Evolutionary conservation across 2,888 invertebrate genomes (phyloP).

Genomic region (Lasioglossum morio): DNA sequence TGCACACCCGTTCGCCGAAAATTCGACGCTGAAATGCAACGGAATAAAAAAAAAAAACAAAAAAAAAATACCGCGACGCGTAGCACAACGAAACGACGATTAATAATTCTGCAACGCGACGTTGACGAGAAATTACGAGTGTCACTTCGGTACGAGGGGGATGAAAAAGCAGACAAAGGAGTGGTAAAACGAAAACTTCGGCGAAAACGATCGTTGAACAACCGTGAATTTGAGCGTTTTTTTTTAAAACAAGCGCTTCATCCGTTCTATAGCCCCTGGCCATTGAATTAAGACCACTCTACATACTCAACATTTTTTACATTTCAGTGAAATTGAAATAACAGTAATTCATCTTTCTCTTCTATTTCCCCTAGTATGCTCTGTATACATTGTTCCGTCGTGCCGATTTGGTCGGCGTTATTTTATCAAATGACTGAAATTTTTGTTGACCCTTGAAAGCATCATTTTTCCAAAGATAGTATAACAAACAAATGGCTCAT

Average conservation of each 20-base stretch:
- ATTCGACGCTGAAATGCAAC: constrained; percentile 40
- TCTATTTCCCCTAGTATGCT: neutral
- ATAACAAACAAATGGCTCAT: neutral
- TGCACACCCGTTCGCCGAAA: constrained; percentile 45
- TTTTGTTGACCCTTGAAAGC: neutral
- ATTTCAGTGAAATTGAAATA: neutral
- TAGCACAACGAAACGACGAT: constrained; percentile 60
- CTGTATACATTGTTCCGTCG: neutral
- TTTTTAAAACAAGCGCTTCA: neutral
- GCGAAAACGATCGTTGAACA: neutral
- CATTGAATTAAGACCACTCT: neutral
- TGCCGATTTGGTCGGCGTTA: neutral
- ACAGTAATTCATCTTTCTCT: neutral
- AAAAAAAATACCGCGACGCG: constrained; percentile 28
- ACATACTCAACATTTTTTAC: neutral
- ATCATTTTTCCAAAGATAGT: neutral
- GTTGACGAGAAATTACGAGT: constrained; percentile 52
- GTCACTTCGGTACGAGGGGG: constrained; percentile 13
- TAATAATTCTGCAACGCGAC: constrained; percentile 67
- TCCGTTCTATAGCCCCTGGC: neutral
- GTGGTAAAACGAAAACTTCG: neutral
- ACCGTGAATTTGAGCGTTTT: neutral
- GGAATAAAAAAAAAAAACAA: constrained; percentile 38
- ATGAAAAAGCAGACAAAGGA: constrained; percentile 30
- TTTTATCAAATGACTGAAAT: neutral